Percentiles rank a stretch among this genome's conserved stretches.
phyloP scores from a whole-genome alignment of 2,113 vertebrate genomes.

The Eretmochelys imbricata region DNA sequence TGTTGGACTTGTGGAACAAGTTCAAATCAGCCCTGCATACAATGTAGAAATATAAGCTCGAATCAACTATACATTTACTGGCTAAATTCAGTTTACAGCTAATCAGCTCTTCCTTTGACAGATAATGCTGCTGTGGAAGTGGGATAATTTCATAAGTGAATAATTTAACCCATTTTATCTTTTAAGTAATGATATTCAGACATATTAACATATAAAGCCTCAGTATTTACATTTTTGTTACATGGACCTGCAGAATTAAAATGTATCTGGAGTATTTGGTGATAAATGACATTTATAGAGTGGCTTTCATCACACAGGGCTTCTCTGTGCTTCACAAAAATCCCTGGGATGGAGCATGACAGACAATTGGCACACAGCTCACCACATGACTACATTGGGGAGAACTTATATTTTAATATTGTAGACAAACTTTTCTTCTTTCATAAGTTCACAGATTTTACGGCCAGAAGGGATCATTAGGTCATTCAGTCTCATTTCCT shows the following conservation, averaged over 20 bases:
- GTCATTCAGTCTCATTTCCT: neutral
- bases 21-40: constrained; percentile 34
- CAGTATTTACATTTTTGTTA: constrained; percentile 70
- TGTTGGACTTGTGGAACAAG: constrained; percentile 8
- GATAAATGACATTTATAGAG: neutral
- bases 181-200: constrained; percentile 65
- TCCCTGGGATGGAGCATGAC: neutral
- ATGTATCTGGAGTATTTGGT: neutral
- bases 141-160: constrained; percentile 68
- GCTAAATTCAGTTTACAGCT: constrained; percentile 71
- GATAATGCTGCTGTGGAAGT: constrained; percentile 67
- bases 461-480: neutral
- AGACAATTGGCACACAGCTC: neutral
- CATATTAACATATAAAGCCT: constrained; percentile 67
- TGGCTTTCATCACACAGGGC: neutral
- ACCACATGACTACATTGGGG: neutral
- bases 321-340: constrained; percentile 1
- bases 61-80: constrained; percentile 65
- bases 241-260: constrained; percentile 37
- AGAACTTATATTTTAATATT: neutral
- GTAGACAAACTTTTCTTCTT: neutral
- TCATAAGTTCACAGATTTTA: neutral
- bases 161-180: constrained; percentile 73
- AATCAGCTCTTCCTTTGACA: constrained; percentile 73
- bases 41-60: constrained; percentile 30